Evolutionary conservation across 2,113 vertebrate species (phyloP).

Genomic region (Bos indicus): DNA sequence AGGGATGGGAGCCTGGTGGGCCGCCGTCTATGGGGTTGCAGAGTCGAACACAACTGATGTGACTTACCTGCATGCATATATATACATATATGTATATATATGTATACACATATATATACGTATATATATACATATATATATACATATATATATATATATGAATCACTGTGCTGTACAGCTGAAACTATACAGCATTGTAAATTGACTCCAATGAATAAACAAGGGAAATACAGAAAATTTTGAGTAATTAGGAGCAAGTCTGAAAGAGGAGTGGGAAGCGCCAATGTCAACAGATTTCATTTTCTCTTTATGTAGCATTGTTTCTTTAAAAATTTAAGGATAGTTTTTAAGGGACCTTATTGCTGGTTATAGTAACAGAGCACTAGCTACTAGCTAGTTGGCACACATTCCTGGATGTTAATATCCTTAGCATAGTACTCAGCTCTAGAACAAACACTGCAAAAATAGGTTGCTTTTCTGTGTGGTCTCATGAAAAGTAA

Average conservation of each 20-base stretch:
- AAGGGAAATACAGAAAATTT: background rate
- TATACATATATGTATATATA: too few species aligned
- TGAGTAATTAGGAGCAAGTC: background rate
- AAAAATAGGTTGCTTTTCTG: background rate
- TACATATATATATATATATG: background rate
- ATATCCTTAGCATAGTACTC: too few species aligned
- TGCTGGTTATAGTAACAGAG: background rate
- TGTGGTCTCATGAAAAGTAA: background rate
- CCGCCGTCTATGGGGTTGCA: too few species aligned
- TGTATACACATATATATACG: fast-evolving
- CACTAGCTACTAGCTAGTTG: too few species aligned
- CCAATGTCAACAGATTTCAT: fast-evolving
- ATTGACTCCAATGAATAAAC: background rate
- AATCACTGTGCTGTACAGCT: background rate
- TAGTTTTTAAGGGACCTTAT: background rate
- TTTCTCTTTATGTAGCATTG: background rate
- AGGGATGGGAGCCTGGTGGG: too few species aligned
- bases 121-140: too few species aligned
- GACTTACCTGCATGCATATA: too few species aligned
- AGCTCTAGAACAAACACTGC: background rate
- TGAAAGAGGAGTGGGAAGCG: fast-evolving
- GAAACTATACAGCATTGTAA: background rate
- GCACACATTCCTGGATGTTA: too few species aligned
- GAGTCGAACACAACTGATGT: too few species aligned
- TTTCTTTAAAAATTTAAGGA: background rate